These are phyloP conservation scores for Anhinga anhinga DNA, from an alignment of 2,113 vertebrate genomes.

Conservation along the genomic window DNA sequence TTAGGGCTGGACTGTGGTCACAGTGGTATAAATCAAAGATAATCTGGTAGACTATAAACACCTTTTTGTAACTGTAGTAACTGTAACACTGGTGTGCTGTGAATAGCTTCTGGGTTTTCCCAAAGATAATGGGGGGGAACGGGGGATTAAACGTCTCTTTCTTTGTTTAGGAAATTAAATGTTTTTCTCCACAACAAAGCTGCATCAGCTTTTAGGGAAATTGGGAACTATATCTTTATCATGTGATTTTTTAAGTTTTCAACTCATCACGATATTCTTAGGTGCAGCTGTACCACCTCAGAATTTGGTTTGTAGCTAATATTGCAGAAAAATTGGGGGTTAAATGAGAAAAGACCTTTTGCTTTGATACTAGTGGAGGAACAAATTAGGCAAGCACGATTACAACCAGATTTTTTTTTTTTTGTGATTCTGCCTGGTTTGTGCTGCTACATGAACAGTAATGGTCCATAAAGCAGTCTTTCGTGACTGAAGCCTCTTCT, in stretches of 20 bases:
- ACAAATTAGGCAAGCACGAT: not conserved
- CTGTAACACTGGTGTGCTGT: not conserved
- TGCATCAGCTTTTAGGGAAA: not conserved
- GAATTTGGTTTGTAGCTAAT: not conserved
- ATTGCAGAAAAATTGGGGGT: not conserved
- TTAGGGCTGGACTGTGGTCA: not conserved
- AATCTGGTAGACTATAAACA: not conserved
- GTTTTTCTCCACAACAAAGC: not conserved
- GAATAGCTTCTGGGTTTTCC: not conserved
- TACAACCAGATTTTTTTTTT: not conserved
- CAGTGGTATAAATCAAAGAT: not conserved
- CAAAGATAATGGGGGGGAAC: not conserved
- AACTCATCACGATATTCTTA: fast-evolving
- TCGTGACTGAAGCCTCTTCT: not conserved
- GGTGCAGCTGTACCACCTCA: not conserved
- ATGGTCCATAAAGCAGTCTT: not conserved
- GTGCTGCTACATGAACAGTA: not conserved
- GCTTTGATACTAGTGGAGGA: not conserved
- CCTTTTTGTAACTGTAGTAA: not conserved
- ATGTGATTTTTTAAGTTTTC: not conserved
- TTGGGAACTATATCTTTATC: fast-evolving
- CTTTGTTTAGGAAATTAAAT: not conserved
- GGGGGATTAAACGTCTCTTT: not conserved
- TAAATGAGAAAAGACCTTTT: not conserved
- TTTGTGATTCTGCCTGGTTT: not conserved